A percentile compares a stretch with the other conserved stretches of the same genome.
These are phyloP conservation scores for Chaetops frenatus DNA, from an alignment of 2,113 vertebrate genomes.

Conservation along the genomic window DNA sequence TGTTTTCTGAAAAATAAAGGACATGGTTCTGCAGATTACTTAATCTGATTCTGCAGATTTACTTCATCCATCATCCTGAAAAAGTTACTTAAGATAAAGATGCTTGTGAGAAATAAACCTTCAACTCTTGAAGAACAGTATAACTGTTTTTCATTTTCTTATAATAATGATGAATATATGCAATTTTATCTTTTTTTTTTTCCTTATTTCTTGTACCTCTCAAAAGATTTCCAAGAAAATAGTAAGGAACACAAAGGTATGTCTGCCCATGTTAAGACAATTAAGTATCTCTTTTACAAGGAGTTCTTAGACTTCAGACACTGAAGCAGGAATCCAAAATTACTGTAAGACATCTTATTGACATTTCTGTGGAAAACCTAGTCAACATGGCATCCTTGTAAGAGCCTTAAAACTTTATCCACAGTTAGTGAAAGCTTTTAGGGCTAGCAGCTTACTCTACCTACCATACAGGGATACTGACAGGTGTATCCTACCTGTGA, in stretches of 20 bases:
- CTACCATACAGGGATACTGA: not conserved
- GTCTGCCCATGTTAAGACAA: not conserved
- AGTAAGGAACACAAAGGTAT: not conserved
- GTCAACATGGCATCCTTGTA: not conserved
- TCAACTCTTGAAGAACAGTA: not conserved
- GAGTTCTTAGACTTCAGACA: not conserved
- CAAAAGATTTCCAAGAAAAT: not conserved
- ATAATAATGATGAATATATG: not conserved
- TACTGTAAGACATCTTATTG: not conserved
- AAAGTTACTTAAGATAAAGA: not conserved
- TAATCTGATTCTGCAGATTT: not conserved
- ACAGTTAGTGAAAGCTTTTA: not conserved
- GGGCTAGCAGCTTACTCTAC: not conserved
- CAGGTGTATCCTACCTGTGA: not conserved
- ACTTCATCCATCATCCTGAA: not conserved
- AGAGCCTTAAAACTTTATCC: not conserved
- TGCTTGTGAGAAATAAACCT: not conserved
- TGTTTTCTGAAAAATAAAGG: not conserved
- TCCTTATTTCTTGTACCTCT: not conserved
- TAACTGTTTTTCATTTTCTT: not conserved
- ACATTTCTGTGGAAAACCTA: not conserved
- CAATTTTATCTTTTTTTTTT: not conserved
- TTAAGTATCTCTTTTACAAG: not conserved
- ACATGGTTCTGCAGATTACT: not conserved
- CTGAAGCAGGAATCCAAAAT: not conserved